Conservation (phyloP, 2,888 invertebrate genomes). For the Drosophila flavopinicola region DNA sequence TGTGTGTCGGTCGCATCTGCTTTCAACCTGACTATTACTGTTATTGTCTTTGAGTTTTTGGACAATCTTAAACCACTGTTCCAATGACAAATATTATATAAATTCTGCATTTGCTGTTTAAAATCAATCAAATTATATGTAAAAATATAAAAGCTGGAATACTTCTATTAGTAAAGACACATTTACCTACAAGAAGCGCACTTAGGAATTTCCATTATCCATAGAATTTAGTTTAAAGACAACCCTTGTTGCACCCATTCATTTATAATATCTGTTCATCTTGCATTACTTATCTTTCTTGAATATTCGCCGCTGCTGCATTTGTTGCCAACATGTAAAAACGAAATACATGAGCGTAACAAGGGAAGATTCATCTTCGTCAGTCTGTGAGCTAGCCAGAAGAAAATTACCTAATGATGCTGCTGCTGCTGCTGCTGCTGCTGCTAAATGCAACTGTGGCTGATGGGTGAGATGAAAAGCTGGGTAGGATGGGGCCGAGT, state of each 20-base stretch:
- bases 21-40: too few relatives aligned
- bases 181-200: too few relatives aligned
- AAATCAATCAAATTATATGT: too few relatives aligned
- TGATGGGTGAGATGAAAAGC: not conserved
- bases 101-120: too few relatives aligned
- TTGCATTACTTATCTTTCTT: slow-evolving; percentile 37
- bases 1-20: too few relatives aligned
- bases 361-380: slow-evolving; percentile 65
- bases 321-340: slow-evolving; percentile 22
- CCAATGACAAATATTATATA: too few relatives aligned
- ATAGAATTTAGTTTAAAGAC: not conserved
- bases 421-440: not conserved
- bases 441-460: not conserved
- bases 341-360: slow-evolving; percentile 27
- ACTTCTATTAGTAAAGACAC: too few relatives aligned
- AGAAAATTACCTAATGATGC: slow-evolving; percentile 21
- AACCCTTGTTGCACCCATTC: not conserved
- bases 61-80: too few relatives aligned
- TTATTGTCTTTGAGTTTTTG: too few relatives aligned
- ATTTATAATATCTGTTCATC: slow-evolving; percentile 3
- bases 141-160: too few relatives aligned
- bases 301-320: slow-evolving; percentile 12
- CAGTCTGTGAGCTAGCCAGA: slow-evolving; percentile 23
- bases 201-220: too few relatives aligned
- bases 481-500: too few relatives aligned